A percentile compares a stretch with the other conserved stretches of the same genome.
Conservation (phyloP, 1,140 invertebrate genomes). For the Aphis gossypii region DNA sequence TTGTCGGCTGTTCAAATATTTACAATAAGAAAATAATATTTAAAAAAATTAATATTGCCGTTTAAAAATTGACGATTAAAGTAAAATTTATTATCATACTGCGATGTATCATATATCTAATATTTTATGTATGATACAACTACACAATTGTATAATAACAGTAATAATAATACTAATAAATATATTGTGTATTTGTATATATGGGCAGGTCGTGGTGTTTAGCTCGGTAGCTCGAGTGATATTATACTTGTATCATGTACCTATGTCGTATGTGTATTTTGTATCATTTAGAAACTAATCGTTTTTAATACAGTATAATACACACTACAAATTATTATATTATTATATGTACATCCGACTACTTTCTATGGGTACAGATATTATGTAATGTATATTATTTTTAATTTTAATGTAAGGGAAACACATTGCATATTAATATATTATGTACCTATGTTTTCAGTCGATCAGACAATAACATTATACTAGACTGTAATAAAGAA, state of each 20-base stretch:
- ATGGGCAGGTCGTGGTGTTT: background rate
- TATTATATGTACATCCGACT: background rate
- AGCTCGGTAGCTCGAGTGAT: background rate
- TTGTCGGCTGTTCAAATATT: background rate
- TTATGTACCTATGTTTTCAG: background rate
- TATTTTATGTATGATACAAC: background rate
- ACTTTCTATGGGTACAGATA: conserved; percentile 6
- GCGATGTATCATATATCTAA: background rate
- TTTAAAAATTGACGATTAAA: conserved; percentile 3
- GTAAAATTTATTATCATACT: background rate
- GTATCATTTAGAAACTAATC: background rate
- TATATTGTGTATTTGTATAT: background rate
- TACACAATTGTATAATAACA: background rate
- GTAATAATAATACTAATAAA: background rate
- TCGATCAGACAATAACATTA: conserved; percentile 25
- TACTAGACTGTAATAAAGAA: background rate
- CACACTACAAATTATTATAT: background rate
- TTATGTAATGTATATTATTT: background rate
- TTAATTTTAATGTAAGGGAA: background rate
- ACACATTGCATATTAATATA: background rate
- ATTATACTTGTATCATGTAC: background rate
- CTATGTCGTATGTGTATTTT: background rate
- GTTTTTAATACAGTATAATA: background rate
- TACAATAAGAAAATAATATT: background rate
- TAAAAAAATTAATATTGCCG: background rate